Evolutionary conservation across 2,888 invertebrate genomes (phyloP), one percentile per base, ranked within the genome.

Genomic region (Melanotus villosus): DNA sequence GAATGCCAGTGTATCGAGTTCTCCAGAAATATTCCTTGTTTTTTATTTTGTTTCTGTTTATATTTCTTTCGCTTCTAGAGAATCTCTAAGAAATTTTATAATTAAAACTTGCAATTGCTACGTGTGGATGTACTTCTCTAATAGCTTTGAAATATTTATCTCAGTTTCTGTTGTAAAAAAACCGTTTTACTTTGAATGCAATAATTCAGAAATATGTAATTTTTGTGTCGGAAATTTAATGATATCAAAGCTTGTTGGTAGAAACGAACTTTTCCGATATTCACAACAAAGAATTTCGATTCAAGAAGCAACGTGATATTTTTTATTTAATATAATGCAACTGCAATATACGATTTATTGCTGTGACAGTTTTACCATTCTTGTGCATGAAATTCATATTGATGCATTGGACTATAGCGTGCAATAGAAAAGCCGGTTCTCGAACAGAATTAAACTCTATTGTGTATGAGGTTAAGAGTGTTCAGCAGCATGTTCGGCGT

Each of bases 21-120:
- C 59, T 56, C 57, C 64, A 56, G 69, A 73, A 74, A 72, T 73
- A 68, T 70, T 66, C 73, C 56, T 50, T 52, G 64, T 41, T 66
- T 57, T 56, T 70, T 66, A 67, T 52, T 60, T 12, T 54, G 47
- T 26, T 65, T 38, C 54, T 59, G 23, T 50, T 57, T 41, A 19
- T 59, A n/a, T 23, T 26, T 26, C 18, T 23, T 59, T 7, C 38
- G 38, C 23, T 59, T 58, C 36, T 26, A 30, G 54, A 52, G 50
- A 23, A n/a, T n/a, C n/a, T n/a, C n/a, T n/a, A n/a, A n/a, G n/a
- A n/a, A n/a, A n/a, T n/a, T n/a, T n/a, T n/a, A n/a, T n/a, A n/a
- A n/a, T n/a, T n/a, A n/a, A n/a, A n/a, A n/a, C n/a, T n/a, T n/a
- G n/a, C n/a, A n/a, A n/a, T n/a, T n/a, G n/a, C n/a, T n/a, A n/a